Conservation (phyloP, 2,888 invertebrate species). For the Tipula lateralis region DNA sequence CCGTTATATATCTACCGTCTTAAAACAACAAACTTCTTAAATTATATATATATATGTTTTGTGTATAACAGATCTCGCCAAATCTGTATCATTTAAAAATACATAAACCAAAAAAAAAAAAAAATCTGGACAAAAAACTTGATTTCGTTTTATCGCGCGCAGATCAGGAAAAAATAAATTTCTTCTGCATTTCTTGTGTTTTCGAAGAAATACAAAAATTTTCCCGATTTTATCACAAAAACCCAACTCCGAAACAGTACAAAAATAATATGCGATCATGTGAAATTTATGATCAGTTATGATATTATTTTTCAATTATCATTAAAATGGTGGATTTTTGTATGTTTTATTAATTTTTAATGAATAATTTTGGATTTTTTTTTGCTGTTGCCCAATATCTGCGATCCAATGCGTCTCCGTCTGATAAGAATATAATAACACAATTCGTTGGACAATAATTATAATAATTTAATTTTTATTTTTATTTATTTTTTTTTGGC, state of each 20-base stretch:
- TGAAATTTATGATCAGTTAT: slow-evolving; percentile 19
- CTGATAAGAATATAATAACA: not conserved
- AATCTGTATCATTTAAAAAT: slow-evolving; percentile 11
- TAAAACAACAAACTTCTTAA: not conserved
- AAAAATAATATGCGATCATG: not conserved
- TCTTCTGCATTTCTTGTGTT: not conserved
- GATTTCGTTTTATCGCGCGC: not conserved
- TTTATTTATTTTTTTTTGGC: not conserved
- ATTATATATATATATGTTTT: not conserved
- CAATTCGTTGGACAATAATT: slow-evolving; percentile 9
- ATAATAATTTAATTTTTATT: not conserved
- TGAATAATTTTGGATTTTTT: not conserved
- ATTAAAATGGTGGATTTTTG: not conserved
- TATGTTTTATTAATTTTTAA: slow-evolving; percentile 19
- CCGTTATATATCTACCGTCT: not conserved
- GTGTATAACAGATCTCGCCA: not conserved
- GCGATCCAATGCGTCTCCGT: not conserved
- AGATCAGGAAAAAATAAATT: not conserved
- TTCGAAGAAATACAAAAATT: not conserved
- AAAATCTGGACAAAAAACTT: not conserved
- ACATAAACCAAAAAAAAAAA: not conserved
- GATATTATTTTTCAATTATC: slow-evolving; percentile 19
- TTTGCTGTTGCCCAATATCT: not conserved
- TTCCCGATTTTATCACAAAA: not conserved
- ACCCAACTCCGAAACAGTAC: not conserved